Evolutionary conservation across 2,888 invertebrate species (phyloP).

Genomic region (Agrotis exclamationis): DNA sequence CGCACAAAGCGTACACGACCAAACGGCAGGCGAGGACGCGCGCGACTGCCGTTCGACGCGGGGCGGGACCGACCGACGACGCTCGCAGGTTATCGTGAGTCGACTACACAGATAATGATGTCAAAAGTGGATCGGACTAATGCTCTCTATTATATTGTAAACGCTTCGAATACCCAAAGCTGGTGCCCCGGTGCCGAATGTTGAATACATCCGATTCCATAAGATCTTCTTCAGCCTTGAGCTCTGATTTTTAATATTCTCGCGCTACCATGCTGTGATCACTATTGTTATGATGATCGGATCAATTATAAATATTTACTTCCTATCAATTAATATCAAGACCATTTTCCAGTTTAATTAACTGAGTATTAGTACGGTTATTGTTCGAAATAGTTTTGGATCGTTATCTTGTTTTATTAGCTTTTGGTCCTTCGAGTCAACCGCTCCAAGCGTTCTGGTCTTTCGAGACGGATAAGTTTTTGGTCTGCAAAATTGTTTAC

Average conservation of each 20-base stretch:
- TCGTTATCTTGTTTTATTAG: constrained; percentile 45
- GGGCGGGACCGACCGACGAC: constrained; percentile 85
- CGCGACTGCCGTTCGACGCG: constrained; percentile 85
- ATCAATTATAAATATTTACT: constrained; percentile 73
- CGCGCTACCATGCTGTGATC: constrained; percentile 50
- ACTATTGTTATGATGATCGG: constrained; percentile 74
- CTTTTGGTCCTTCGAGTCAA: constrained; percentile 31
- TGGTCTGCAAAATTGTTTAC: neutral
- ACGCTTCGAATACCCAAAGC: constrained; percentile 80
- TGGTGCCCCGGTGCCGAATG: constrained; percentile 64
- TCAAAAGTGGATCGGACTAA: constrained; percentile 91
- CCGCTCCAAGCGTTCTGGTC: constrained; percentile 6
- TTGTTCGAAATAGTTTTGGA: constrained; percentile 48
- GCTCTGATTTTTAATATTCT: constrained; percentile 71
- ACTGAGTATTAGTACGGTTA: constrained; percentile 28
- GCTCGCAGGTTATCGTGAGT: constrained; percentile 90
- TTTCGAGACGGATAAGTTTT: constrained; percentile 8
- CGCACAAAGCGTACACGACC: constrained; percentile 74
- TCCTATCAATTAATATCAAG: constrained; percentile 68
- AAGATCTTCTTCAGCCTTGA: constrained; percentile 64
- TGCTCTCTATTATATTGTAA: constrained; percentile 89
- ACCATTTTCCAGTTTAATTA: constrained; percentile 48
- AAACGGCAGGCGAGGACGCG: constrained; percentile 80
- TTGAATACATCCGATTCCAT: constrained; percentile 74
- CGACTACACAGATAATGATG: constrained; percentile 90